Conservation (phyloP, 2,113 vertebrate species). For the Pterocles orientalis region DNA sequence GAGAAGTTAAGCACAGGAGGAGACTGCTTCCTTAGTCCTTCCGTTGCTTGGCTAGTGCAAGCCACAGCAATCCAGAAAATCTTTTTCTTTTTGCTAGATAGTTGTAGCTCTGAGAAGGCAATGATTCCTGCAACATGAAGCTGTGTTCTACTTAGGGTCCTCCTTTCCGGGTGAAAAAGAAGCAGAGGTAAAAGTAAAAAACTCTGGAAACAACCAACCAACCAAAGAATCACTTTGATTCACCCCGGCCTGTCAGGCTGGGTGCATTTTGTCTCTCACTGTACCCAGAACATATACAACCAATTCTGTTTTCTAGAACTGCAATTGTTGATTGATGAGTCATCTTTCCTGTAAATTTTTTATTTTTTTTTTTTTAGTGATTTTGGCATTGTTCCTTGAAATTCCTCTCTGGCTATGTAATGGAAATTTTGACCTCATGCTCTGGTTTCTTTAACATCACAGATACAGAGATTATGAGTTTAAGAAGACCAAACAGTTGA, state of each 20-base stretch:
- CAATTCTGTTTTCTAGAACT: constrained; percentile 68
- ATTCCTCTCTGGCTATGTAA: constrained; percentile 79
- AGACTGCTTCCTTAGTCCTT: background rate
- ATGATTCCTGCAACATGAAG: background rate
- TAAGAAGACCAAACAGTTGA: constrained; percentile 61
- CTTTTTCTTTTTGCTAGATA: background rate
- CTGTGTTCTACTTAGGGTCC: background rate
- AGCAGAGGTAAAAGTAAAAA: constrained; percentile 11
- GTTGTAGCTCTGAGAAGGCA: background rate
- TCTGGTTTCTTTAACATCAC: constrained; percentile 78
- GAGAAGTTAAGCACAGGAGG: background rate
- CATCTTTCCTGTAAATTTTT: constrained; percentile 81
- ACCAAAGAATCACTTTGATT: background rate
- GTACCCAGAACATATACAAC: constrained; percentile 60
- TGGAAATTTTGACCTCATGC: constrained; percentile 81
- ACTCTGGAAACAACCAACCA: background rate
- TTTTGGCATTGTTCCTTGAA: constrained; percentile 80
- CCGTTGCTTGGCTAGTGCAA: background rate
- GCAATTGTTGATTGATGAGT: constrained; percentile 81
- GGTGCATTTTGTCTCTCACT: constrained; percentile 27
- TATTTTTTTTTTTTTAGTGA: constrained; percentile 75
- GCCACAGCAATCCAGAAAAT: background rate
- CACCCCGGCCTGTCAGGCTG: background rate
- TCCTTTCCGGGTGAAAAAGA: background rate
- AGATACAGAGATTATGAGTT: constrained; percentile 71